Conservation (phyloP, 2,888 invertebrate species). For the Phrixothrix hirtus region DNA sequence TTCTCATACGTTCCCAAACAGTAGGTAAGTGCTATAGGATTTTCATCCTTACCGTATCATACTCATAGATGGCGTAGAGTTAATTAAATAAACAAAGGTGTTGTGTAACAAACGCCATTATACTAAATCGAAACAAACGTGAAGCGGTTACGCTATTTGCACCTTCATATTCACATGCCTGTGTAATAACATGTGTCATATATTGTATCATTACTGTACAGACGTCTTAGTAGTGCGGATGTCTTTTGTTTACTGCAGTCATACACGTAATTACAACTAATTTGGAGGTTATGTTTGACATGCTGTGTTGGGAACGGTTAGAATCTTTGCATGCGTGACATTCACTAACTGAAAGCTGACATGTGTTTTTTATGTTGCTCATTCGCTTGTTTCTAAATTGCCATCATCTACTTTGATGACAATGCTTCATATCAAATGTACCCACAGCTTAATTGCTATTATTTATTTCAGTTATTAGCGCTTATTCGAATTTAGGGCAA, state of each 20-base stretch:
- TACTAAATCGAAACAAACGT: neutral
- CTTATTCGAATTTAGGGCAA: neutral
- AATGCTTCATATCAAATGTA: too few species aligned
- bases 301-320: conserved; percentile 24
- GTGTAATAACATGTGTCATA: conserved; percentile 33
- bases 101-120: conserved; percentile 11
- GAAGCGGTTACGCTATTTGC: conserved; percentile 26
- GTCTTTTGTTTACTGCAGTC: conserved; percentile 29
- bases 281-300: conserved; percentile 28
- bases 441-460: too few species aligned
- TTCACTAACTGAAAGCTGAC: conserved; percentile 13
- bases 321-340: conserved; percentile 28
- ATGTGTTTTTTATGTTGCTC: conserved; percentile 13
- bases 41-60: too few species aligned
- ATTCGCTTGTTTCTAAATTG: conserved; percentile 3
- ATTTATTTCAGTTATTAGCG: too few species aligned
- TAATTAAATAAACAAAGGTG: too few species aligned
- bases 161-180: conserved; percentile 24
- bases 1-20: too few species aligned
- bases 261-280: conserved; percentile 30
- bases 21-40: too few species aligned
- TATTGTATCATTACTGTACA: conserved; percentile 15
- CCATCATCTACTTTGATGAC: neutral
- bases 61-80: too few species aligned
- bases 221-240: conserved; percentile 28